Evolutionary conservation across 2,797 vertebrate species (phyloP).

Genomic region (Echeneis naucrates): DNA sequence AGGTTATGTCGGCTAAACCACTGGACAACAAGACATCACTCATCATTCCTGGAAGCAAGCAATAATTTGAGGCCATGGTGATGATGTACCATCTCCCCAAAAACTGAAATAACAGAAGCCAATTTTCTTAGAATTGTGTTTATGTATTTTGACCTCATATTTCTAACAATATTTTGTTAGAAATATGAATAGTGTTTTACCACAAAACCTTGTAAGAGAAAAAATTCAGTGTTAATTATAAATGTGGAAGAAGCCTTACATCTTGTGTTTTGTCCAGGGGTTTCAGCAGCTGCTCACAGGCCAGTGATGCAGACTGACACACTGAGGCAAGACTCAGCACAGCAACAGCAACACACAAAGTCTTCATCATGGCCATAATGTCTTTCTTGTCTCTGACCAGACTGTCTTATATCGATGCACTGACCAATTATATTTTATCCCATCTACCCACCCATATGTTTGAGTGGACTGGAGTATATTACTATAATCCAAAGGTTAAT

Average conservation of each 20-base stretch:
- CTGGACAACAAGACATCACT: constrained; percentile 6
- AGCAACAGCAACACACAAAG: constrained; percentile 38
- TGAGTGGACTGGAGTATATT: neutral
- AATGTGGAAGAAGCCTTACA: constrained; percentile 46
- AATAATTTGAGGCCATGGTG: neutral
- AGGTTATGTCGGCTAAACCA: accelerated
- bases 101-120: constrained; percentile 41
- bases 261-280: constrained; percentile 12
- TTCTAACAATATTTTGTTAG: too few relatives aligned
- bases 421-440: constrained; percentile 29
- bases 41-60: accelerated
- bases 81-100: constrained; percentile 48
- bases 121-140: neutral
- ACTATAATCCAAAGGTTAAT: neutral
- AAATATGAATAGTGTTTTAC: neutral
- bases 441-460: constrained; percentile 7
- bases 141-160: neutral
- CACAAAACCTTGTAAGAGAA: neutral
- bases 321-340: constrained; percentile 53
- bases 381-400: neutral
- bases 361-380: constrained; percentile 48
- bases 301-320: constrained; percentile 44
- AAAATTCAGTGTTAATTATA: neutral
- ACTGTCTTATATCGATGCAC: constrained; percentile 23
- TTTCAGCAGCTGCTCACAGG: constrained; percentile 49